A percentile compares a stretch with the other conserved stretches of the same genome.
phyloP scores from a whole-genome alignment of 2,113 vertebrate genomes.

The Neotragus moschatus region DNA sequence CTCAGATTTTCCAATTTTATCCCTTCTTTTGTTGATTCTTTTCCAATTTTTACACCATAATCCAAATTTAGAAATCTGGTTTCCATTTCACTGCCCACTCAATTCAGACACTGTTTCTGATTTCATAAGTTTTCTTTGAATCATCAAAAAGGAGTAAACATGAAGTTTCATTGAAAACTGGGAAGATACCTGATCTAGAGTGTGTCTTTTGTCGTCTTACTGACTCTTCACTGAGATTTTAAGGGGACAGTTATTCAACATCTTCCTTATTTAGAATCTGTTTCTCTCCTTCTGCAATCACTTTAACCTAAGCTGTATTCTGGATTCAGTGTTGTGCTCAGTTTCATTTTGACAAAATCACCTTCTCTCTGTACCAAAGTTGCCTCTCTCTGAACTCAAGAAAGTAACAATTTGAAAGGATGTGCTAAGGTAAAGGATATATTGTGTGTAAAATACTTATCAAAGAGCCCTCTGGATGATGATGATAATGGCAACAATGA shows the following conservation, averaged over 20 bases:
- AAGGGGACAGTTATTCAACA: background rate
- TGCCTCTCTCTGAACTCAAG: background rate
- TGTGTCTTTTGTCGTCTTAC: too few species aligned
- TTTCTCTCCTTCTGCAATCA: background rate
- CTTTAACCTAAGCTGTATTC: background rate
- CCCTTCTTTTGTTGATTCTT: background rate
- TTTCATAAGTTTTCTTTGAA: background rate
- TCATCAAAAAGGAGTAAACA: background rate
- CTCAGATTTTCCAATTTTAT: background rate
- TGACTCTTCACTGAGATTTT: too few species aligned
- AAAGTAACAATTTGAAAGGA: background rate
- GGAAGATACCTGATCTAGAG: too few species aligned
- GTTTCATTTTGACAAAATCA: background rate
- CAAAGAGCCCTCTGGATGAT: background rate
- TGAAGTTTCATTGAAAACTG: background rate
- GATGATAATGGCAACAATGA: background rate
- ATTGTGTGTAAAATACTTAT: background rate
- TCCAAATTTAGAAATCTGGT: background rate
- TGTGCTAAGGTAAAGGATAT: background rate
- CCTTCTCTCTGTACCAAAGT: too few species aligned
- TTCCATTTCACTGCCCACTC: background rate
- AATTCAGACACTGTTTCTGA: background rate
- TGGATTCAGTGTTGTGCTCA: background rate
- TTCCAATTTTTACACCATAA: background rate
- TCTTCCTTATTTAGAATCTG: fast-evolving